A percentile compares a stretch with the other conserved stretches of the same genome.
phyloP scores from a whole-genome alignment of 2,797 vertebrate genomes.

The Alosa sapidissima region DNA sequence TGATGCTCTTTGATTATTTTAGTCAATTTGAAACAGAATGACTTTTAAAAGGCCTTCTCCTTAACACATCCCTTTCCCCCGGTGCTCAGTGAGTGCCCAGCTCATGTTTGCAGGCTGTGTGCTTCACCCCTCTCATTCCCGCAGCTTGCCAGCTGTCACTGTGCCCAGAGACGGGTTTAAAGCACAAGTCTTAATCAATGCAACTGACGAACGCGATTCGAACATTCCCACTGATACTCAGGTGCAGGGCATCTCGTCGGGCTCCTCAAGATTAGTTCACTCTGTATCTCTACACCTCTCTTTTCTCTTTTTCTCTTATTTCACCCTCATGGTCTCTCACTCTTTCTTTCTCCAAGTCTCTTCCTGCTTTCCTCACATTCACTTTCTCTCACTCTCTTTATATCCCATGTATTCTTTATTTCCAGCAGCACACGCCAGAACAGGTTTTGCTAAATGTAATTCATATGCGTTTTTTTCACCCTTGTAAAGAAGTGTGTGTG shows the following conservation, averaged over 20 bases:
- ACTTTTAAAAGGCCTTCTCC: constrained; percentile 82
- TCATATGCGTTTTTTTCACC: constrained; percentile 61
- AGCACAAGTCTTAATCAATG: constrained; percentile 80
- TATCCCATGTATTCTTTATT: constrained; percentile 43
- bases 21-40: constrained; percentile 80
- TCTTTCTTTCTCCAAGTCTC: constrained; percentile 61
- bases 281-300: background rate
- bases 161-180: constrained; percentile 79
- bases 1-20: constrained; percentile 68
- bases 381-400: background rate
- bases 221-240: constrained; percentile 76
- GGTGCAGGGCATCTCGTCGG: constrained; percentile 76
- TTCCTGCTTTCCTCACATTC: constrained; percentile 10
- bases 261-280: constrained; percentile 44
- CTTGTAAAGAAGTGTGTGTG: constrained; percentile 64
- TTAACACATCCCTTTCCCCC: constrained; percentile 74
- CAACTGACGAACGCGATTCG: constrained; percentile 63
- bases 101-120: constrained; percentile 74
- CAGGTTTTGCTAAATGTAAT: constrained; percentile 78
- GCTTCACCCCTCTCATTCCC: constrained; percentile 76
- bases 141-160: constrained; percentile 78
- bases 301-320: too few relatives aligned
- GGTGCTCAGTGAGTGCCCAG: constrained; percentile 64
- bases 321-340: constrained; percentile 21
- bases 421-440: constrained; percentile 65